These are phyloP conservation scores for Drosophila watanabei DNA, from an alignment of 1,140 invertebrate genomes.

Conservation along the genomic window DNA sequence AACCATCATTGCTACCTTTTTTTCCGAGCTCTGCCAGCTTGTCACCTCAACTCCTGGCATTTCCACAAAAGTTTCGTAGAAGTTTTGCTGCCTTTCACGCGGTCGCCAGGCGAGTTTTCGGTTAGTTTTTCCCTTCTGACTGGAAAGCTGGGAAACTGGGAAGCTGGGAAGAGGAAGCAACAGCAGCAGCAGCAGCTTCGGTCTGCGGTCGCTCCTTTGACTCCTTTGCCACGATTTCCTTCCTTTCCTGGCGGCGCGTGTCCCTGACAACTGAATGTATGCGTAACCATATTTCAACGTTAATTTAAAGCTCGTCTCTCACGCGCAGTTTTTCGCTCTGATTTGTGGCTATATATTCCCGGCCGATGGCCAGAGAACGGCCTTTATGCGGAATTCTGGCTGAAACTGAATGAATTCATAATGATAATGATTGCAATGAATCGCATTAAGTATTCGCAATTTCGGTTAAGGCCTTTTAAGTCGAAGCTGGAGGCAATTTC, in stretches of 20 bases:
- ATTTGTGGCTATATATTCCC: slow-evolving; percentile 32
- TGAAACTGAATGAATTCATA: slow-evolving; percentile 28
- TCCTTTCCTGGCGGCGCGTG: slow-evolving; percentile 22
- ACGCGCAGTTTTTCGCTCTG: slow-evolving; percentile 29
- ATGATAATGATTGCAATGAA: slow-evolving; percentile 31
- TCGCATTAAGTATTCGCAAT: slow-evolving; percentile 13
- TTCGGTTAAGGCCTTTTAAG: slow-evolving; percentile 2
- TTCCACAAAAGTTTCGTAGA: slow-evolving; percentile 20
- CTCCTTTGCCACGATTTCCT: slow-evolving; percentile 24
- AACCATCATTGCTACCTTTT: slow-evolving; percentile 2
- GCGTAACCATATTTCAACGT: slow-evolving; percentile 50
- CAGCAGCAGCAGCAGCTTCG: slow-evolving; percentile 15
- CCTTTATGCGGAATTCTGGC: slow-evolving; percentile 2
- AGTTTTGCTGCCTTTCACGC: slow-evolving; percentile 30
- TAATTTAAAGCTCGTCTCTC: slow-evolving; percentile 50
- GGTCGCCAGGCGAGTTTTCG: slow-evolving; percentile 34
- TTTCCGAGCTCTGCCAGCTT: slow-evolving; percentile 21
- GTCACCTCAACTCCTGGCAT: slow-evolving; percentile 24
- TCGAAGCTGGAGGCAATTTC: not conserved
- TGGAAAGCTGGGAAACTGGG: slow-evolving; percentile 13
- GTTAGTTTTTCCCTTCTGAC: slow-evolving; percentile 40
- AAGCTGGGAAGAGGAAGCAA: slow-evolving; percentile 12
- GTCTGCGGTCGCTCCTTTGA: slow-evolving; percentile 34
- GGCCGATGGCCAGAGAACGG: not conserved
- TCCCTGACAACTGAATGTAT: slow-evolving; percentile 51